phyloP scores from a whole-genome alignment of 2,113 vertebrate species.

The Phylloscopus trochiloides region DNA sequence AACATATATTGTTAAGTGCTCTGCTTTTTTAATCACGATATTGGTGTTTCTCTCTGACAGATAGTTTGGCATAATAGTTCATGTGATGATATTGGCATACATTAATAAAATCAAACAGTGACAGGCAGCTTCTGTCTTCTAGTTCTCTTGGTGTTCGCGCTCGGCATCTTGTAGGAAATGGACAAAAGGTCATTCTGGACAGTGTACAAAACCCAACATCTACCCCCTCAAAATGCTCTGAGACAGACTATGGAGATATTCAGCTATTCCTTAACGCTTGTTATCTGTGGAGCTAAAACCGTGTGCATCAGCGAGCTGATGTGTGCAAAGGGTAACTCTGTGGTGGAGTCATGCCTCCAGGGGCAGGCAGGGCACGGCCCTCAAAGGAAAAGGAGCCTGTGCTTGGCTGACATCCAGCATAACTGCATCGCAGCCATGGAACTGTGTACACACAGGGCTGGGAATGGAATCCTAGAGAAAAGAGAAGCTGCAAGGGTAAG shows the following conservation, averaged over 20 bases:
- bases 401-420: accelerated
- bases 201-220: background rate
- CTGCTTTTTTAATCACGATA: background rate
- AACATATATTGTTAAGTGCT: background rate
- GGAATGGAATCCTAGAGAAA: background rate
- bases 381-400: accelerated
- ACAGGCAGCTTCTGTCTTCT: background rate
- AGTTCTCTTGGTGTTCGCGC: background rate
- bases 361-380: accelerated
- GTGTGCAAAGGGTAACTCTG: accelerated
- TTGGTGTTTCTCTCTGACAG: background rate
- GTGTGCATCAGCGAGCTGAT: accelerated
- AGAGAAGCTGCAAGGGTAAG: background rate
- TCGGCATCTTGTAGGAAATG: background rate
- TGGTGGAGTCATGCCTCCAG: accelerated
- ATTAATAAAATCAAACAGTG: background rate
- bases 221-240: background rate
- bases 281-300: accelerated
- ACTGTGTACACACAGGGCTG: background rate
- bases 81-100: background rate
- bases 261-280: accelerated
- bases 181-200: background rate
- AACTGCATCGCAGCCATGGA: background rate
- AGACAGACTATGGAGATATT: background rate
- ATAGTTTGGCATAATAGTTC: background rate